These are phyloP conservation scores for Callospermophilus lateralis DNA, from an alignment of 2,113 vertebrate species.

Conservation along the genomic window DNA sequence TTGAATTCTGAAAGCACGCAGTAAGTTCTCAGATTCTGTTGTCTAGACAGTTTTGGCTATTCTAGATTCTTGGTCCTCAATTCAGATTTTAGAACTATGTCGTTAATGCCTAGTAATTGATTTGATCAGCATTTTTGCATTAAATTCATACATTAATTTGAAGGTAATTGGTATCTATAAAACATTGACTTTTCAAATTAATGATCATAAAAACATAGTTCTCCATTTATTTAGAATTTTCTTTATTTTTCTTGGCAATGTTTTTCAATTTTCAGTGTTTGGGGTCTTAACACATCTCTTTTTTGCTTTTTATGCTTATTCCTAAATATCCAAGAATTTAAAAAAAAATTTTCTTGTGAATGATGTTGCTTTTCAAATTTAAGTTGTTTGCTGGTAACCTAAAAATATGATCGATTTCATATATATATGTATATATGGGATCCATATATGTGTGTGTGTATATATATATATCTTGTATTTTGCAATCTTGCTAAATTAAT, in stretches of 20 bases:
- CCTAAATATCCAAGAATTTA: not conserved
- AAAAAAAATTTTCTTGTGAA: not conserved
- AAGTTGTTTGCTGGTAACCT: not conserved
- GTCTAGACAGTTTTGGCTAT: not conserved
- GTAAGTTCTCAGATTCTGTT: not conserved
- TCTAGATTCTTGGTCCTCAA: not conserved
- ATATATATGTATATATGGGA: not conserved
- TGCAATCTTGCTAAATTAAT: not conserved
- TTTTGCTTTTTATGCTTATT: not conserved
- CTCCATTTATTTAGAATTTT: not conserved
- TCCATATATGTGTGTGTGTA: too few species aligned
- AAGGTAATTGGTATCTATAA: not conserved
- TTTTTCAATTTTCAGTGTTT: not conserved
- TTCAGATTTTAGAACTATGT: not conserved
- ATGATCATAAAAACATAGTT: not conserved
- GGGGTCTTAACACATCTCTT: not conserved
- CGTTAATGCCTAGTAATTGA: not conserved
- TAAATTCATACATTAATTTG: not conserved
- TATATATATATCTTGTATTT: not conserved
- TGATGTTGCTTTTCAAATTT: not conserved
- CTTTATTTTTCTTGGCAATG: not conserved
- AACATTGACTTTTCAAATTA: not conserved
- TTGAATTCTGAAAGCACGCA: not conserved
- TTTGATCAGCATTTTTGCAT: not conserved
- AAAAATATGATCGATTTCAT: not conserved